phyloP scores from a whole-genome alignment of 2,113 vertebrate species.

The Meriones unguiculatus region DNA sequence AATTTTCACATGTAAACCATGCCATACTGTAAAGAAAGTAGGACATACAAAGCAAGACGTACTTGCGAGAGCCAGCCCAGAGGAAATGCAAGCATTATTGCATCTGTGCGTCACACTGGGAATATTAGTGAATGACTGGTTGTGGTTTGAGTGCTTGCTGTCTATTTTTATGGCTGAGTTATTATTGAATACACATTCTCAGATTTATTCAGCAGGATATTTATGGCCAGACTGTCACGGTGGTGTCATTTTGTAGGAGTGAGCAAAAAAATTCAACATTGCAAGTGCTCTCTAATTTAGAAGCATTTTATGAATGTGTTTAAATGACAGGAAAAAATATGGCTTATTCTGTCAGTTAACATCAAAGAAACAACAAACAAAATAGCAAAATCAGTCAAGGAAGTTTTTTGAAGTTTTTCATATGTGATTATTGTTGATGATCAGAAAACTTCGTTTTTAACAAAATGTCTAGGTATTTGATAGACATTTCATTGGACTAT shows the following conservation, averaged over 20 bases:
- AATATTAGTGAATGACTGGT: constrained; percentile 28
- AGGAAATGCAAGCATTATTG: constrained; percentile 24
- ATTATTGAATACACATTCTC: constrained; percentile 33
- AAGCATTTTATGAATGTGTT: constrained; percentile 52
- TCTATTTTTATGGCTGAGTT: constrained; percentile 54
- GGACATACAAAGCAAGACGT: background rate
- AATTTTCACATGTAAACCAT: constrained; percentile 29
- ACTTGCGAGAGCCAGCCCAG: background rate
- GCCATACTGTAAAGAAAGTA: background rate
- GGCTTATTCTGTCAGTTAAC: constrained; percentile 3
- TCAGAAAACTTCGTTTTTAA: background rate
- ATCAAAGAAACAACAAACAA: constrained; percentile 55
- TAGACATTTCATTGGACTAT: background rate
- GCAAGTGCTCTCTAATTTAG: constrained; percentile 39
- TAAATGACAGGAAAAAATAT: constrained; percentile 50
- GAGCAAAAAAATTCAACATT: constrained; percentile 69
- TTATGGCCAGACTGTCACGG: constrained; percentile 60
- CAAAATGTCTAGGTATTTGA: background rate
- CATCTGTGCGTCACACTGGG: background rate
- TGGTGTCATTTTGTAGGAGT: constrained; percentile 53
- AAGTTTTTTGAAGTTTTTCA: background rate
- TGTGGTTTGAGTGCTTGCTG: background rate
- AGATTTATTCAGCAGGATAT: constrained; percentile 65
- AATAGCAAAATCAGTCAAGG: background rate
- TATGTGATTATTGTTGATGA: background rate